Conservation (phyloP, 1,140 invertebrate genomes). For the Nephotettix cincticeps region DNA sequence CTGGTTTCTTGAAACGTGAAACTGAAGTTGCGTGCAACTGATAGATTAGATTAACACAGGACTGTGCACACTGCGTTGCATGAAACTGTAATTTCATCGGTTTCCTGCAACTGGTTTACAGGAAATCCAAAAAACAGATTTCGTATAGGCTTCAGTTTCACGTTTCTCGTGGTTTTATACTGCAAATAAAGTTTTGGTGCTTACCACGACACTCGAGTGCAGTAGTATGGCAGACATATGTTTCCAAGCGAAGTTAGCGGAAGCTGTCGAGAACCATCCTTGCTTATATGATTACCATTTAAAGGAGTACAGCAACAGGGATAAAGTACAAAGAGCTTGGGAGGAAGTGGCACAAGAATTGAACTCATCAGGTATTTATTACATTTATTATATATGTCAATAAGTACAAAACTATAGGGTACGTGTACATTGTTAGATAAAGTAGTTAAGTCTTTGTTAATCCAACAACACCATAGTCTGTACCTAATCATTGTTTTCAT, state of each 20-base stretch:
- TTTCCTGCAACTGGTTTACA: slow-evolving; percentile 14
- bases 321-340: slow-evolving; percentile 22
- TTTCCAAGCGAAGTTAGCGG: slow-evolving; percentile 17
- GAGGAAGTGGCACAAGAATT: no score
- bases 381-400: no score
- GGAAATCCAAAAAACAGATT: slow-evolving; percentile 2
- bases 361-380: no score
- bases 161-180: background rate
- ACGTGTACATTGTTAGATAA: no score
- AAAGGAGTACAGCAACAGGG: slow-evolving; percentile 25
- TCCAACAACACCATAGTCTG: slow-evolving; percentile 2
- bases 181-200: background rate
- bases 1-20: background rate
- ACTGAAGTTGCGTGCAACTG: background rate
- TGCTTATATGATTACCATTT: slow-evolving; percentile 8
- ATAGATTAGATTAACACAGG: background rate
- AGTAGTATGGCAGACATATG: slow-evolving; percentile 9
- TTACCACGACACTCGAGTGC: no score
- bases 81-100: background rate
- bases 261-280: slow-evolving; percentile 14
- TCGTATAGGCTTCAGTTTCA: background rate
- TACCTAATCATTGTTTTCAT: slow-evolving; percentile 9
- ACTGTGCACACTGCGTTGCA: background rate
- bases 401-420: no score
- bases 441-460: no score